Conservation (phyloP, 92 coral and sea anemone genomes). For the Phenganax stokvisi region DNA sequence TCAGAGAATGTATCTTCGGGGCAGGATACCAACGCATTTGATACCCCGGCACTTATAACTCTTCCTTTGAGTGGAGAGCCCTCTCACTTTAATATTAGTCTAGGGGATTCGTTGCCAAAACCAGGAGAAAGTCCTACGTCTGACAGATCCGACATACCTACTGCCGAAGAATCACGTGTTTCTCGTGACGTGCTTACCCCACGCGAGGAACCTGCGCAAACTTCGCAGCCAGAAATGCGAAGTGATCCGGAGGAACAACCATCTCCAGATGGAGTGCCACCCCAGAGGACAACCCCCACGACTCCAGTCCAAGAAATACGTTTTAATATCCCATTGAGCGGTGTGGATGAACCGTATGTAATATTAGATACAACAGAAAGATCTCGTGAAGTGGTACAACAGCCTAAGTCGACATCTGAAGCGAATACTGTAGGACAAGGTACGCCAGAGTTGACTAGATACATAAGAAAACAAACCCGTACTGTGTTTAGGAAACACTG, state of each 20-base stretch:
- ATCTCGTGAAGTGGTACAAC: conserved; percentile 1
- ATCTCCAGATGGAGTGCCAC: neutral
- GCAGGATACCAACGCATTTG: neutral
- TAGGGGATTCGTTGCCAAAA: neutral
- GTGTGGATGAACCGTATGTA: conserved; percentile 4
- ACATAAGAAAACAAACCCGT: neutral
- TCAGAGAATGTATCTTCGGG: neutral
- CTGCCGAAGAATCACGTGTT: neutral
- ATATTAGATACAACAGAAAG: conserved; percentile 14
- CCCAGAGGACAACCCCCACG: neutral
- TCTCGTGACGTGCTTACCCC: neutral
- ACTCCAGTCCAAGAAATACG: neutral
- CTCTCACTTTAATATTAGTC: neutral
- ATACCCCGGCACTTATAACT: neutral
- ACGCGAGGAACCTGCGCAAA: neutral
- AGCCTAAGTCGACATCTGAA: neutral
- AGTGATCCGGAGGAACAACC: neutral
- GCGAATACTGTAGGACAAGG: neutral
- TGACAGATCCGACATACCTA: conserved; percentile 10
- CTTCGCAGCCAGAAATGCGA: neutral
- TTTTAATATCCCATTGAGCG: conserved; percentile 13
- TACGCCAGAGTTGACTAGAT: neutral
- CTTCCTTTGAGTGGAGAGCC: neutral
- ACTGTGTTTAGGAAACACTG: too few species aligned
- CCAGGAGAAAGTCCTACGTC: neutral